A percentile compares a stretch with the other conserved stretches of the same genome.
phyloP scores from a whole-genome alignment of 1,140 invertebrate species.

The Macrobrachium rosenbergii region DNA sequence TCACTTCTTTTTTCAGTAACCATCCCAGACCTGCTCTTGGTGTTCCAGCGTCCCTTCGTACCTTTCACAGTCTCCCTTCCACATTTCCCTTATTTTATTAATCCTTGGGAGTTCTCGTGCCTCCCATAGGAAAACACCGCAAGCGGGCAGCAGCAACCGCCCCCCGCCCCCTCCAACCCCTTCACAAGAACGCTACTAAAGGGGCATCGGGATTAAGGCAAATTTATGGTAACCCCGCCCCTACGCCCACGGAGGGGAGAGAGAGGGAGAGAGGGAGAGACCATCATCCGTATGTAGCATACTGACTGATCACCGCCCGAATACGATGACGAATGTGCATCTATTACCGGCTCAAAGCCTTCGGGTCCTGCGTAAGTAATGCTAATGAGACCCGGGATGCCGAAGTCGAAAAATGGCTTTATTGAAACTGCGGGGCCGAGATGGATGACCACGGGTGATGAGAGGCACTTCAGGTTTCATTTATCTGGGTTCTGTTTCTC shows the following conservation, averaged over 20 bases:
- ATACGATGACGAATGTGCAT: background rate
- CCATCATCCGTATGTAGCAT: background rate
- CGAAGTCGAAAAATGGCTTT: conserved; percentile 11
- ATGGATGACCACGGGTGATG: no score
- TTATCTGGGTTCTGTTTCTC: background rate
- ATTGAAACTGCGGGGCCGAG: conserved; percentile 7
- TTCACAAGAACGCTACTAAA: background rate
- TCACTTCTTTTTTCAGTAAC: no score
- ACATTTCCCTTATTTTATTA: background rate
- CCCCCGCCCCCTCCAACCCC: background rate
- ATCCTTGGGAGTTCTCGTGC: no score
- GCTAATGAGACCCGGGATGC: conserved; percentile 13
- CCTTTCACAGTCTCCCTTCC: background rate
- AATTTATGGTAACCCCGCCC: conserved; percentile 22
- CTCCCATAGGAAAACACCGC: no score
- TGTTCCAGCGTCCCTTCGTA: no score
- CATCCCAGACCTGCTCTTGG: no score
- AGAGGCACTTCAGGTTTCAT: background rate
- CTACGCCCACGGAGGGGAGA: background rate
- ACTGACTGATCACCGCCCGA: conserved; percentile 9
- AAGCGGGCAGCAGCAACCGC: background rate
- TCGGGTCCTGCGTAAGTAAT: background rate
- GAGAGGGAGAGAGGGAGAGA: background rate
- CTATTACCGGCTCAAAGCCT: background rate
- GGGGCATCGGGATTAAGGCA: conserved; percentile 7